Percentiles rank a stretch among this genome's conserved stretches.
Evolutionary conservation across 1,140 invertebrate genomes (phyloP).

Genomic region (Lerema accius): DNA sequence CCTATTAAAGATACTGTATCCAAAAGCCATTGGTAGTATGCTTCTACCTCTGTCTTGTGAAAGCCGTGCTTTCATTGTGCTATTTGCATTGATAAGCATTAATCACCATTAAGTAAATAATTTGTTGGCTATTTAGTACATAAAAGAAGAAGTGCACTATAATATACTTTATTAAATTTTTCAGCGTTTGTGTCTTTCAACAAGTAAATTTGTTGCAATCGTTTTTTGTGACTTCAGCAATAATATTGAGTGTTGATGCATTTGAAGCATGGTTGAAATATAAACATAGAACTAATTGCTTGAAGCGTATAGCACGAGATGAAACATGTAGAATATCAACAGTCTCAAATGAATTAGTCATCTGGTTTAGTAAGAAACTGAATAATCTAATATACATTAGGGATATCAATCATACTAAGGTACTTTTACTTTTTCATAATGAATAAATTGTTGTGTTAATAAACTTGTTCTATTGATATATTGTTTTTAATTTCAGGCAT

Average conservation of each 20-base stretch:
- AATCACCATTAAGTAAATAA: too few relatives aligned
- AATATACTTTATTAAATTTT: constrained; percentile 37
- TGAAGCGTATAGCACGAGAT: constrained; percentile 58
- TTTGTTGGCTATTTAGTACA: too few relatives aligned
- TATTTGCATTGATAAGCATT: too few relatives aligned
- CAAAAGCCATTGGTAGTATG: too few relatives aligned
- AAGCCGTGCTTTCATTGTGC: too few relatives aligned
- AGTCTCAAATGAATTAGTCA: constrained; percentile 40
- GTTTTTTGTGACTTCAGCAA: constrained; percentile 47
- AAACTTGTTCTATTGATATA: too few relatives aligned
- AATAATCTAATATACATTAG: constrained; percentile 60
- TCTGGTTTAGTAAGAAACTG: constrained; percentile 51
- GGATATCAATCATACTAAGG: constrained; percentile 72
- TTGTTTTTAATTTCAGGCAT: constrained; percentile 68
- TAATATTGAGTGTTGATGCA: constrained; percentile 57
- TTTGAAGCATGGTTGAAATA: constrained; percentile 73
- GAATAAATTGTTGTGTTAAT: too few relatives aligned
- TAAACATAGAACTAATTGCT: constrained; percentile 70
- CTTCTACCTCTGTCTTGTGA: too few relatives aligned
- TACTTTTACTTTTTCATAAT: constrained; percentile 40
- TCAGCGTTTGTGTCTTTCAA: constrained; percentile 57
- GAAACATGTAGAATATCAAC: constrained; percentile 51
- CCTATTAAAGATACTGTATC: too few relatives aligned
- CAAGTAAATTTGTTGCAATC: constrained; percentile 65
- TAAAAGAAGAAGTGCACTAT: too few relatives aligned